phyloP scores from a whole-genome alignment of 1,140 invertebrate genomes.

The Drosophila melanogaster region Release_6_plus_ISO1_MT NT_033779.5:20388501-20389000 shows the following conservation, averaged over 20 bases:
- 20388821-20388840: slow-evolving; percentile 15
- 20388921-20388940: slow-evolving; percentile 19
- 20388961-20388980: not conserved
- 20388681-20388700: slow-evolving; percentile 2
- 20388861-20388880: slow-evolving; percentile 31
- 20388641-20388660: slow-evolving; percentile 1
- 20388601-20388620: slow-evolving; percentile 13
- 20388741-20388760: not conserved
- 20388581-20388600: slow-evolving; percentile 1
- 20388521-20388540: slow-evolving; percentile 55
- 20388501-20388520: slow-evolving; percentile 65
- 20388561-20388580: slow-evolving; percentile 19
- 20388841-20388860: slow-evolving; percentile 14
- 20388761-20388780: slow-evolving; percentile 11
- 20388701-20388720: not conserved
- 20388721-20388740: slow-evolving; percentile 19
- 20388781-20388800: not conserved
- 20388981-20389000: not conserved
- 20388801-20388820: not conserved
- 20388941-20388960: not conserved
- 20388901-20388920: slow-evolving; percentile 1
- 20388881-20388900: slow-evolving; percentile 19
- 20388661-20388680: not conserved
- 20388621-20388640: not conserved
- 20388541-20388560: slow-evolving; percentile 5